These are phyloP conservation scores for Girardinus metallicus DNA, from an alignment of 2,797 vertebrate genomes.

Conservation along the genomic window DNA sequence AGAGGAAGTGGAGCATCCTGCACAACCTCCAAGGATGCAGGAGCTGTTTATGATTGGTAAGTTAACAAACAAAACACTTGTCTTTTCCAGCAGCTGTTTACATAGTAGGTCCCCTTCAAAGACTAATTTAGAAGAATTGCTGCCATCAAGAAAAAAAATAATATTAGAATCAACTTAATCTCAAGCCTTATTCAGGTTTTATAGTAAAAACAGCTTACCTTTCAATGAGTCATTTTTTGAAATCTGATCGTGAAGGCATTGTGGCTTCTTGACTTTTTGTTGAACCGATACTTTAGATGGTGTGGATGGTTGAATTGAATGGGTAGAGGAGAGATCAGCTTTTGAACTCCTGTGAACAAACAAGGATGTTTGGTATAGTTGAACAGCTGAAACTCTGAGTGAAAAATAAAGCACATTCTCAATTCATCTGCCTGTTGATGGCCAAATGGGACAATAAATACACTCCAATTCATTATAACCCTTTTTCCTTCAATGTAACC, in stretches of 20 bases:
- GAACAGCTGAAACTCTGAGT: constrained; percentile 34
- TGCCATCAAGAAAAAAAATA: not conserved
- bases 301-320: constrained; percentile 16
- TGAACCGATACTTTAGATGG: constrained; percentile 1
- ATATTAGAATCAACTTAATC: not conserved
- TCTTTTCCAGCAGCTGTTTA: no score
- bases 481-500: not conserved
- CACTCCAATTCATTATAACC: not conserved
- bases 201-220: constrained; percentile 22
- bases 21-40: no score
- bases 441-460: not conserved
- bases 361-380: constrained; percentile 11
- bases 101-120: not conserved
- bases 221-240: constrained; percentile 9
- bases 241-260: constrained; percentile 19
- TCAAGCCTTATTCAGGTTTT: not conserved
- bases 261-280: constrained; percentile 9
- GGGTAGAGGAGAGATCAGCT: not conserved
- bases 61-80: no score
- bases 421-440: not conserved
- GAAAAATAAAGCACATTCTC: constrained; percentile 11
- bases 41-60: no score
- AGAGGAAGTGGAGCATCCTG: no score
- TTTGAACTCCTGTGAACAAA: constrained; percentile 3
- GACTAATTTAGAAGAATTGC: not conserved